phyloP scores from a whole-genome alignment of 2,113 vertebrate genomes.

The Choloepus hoffmanni region DNA sequence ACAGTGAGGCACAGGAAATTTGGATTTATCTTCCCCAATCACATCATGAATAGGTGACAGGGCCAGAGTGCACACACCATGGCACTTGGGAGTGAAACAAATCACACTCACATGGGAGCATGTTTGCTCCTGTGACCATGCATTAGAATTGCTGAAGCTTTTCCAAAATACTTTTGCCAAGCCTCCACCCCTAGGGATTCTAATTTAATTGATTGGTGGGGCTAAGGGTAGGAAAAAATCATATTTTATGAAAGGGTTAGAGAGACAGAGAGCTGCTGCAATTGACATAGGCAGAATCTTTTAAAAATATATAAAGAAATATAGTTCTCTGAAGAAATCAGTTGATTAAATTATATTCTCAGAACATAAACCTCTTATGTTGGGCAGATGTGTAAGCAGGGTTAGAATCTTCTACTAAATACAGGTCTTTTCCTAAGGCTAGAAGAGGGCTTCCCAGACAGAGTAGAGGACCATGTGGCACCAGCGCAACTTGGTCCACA shows the following conservation, averaged over 20 bases:
- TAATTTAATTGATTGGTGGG: not conserved
- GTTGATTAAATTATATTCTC: not conserved
- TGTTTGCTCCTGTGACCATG: not conserved
- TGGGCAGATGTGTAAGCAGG: not conserved
- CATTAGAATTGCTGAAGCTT: not conserved
- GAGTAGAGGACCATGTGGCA: not conserved
- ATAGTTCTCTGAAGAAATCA: not conserved
- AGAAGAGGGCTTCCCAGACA: not conserved
- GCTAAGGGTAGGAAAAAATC: not conserved
- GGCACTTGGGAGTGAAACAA: not conserved
- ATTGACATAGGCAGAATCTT: not conserved
- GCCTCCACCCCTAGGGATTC: not conserved
- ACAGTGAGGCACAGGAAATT: not conserved
- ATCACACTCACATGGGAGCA: not conserved
- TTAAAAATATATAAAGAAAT: not conserved
- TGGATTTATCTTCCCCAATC: not conserved
- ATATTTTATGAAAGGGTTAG: slow-evolving; percentile 19
- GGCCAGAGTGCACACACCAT: not conserved
- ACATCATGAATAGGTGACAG: not conserved
- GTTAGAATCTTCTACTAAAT: not conserved
- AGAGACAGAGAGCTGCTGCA: not conserved
- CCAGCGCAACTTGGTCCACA: not conserved
- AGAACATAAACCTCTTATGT: not conserved
- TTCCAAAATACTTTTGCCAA: not conserved
- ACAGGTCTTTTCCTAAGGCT: not conserved